Conservation (phyloP, 2,113 vertebrate species). For the Cryptomyrus ogoouensis region DNA sequence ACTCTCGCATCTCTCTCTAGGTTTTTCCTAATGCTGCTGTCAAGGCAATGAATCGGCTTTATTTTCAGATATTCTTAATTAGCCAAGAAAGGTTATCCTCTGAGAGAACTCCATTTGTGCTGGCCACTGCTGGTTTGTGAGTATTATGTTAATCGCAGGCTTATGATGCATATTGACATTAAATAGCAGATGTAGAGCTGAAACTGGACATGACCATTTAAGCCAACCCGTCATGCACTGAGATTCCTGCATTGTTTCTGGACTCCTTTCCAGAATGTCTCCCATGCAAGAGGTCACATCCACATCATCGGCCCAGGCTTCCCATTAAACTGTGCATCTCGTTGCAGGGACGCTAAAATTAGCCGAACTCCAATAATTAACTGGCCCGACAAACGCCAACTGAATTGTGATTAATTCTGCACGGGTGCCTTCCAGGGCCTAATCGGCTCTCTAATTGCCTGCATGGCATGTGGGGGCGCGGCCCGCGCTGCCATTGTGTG, state of each 20-base stretch:
- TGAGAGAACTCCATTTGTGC: background rate
- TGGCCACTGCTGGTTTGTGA: background rate
- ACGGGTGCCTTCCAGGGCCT: conserved; percentile 1
- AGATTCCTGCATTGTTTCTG: background rate
- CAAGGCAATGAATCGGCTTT: background rate
- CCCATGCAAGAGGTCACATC: background rate
- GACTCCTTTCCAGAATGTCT: background rate
- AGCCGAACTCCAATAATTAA: background rate
- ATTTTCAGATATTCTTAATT: background rate
- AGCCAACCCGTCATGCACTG: background rate
- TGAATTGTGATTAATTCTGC: conserved; percentile 27
- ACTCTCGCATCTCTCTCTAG: background rate
- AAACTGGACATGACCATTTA: background rate
- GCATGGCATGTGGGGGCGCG: conserved; percentile 6
- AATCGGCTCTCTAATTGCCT: conserved; percentile 5
- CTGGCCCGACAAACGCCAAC: background rate
- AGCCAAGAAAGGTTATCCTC: background rate
- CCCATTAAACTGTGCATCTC: background rate
- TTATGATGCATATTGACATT: background rate
- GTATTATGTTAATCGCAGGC: background rate
- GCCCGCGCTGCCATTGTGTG: background rate
- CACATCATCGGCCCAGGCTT: background rate
- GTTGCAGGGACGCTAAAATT: background rate
- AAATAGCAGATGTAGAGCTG: background rate
- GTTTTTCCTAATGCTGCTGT: background rate